Conservation (phyloP, 1,140 invertebrate genomes). For the Calephelis virginiensis region DNA sequence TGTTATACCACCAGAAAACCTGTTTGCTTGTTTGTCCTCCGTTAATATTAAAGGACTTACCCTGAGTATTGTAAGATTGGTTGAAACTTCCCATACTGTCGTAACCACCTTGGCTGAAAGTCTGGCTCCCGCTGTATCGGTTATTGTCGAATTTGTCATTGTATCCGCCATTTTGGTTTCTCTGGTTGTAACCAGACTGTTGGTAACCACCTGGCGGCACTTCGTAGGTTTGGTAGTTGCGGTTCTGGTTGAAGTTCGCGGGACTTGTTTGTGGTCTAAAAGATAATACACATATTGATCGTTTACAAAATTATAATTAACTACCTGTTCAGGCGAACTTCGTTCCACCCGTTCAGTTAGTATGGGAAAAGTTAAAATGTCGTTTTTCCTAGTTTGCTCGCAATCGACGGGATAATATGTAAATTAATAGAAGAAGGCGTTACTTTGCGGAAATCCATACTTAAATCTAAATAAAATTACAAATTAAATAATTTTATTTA, state of each 20-base stretch:
- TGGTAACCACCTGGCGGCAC: slow-evolving; percentile 60
- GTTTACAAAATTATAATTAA: no score
- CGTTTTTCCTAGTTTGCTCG: no score
- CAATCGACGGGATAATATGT: no score
- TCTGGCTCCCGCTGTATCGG: slow-evolving; percentile 34
- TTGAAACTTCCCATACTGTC: slow-evolving; percentile 34
- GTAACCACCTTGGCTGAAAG: slow-evolving; percentile 34
- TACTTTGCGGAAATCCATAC: no score
- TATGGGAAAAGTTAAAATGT: no score
- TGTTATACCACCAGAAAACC: no score
- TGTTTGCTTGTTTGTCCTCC: no score
- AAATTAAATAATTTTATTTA: no score
- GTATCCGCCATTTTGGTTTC: slow-evolving; percentile 25
- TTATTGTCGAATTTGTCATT: slow-evolving; percentile 34
- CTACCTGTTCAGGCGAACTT: no score
- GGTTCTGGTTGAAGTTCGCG: slow-evolving; percentile 32
- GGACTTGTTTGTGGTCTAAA: slow-evolving; percentile 52
- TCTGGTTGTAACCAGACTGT: slow-evolving; percentile 30
- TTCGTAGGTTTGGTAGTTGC: slow-evolving; percentile 67
- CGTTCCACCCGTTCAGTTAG: no score
- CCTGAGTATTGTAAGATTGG: slow-evolving; percentile 35
- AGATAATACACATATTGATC: slow-evolving; percentile 19
- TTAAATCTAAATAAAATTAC: no score
- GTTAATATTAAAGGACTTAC: slow-evolving; percentile 8
- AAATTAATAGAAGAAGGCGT: no score